These are phyloP conservation scores for Carettochelys insculpta DNA, from an alignment of 2,113 vertebrate genomes.

Conservation along the genomic window DNA sequence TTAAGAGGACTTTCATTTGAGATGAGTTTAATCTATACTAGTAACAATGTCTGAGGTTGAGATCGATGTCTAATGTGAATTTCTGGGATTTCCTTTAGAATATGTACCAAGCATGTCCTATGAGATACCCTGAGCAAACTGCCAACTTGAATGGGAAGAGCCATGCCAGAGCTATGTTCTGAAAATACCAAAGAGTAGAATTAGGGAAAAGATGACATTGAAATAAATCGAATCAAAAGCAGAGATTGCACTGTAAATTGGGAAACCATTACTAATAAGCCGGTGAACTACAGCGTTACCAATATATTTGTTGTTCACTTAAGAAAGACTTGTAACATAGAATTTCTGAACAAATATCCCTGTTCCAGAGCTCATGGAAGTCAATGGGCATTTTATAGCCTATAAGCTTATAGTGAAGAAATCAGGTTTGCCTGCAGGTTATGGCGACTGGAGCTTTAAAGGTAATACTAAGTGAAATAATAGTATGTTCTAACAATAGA, in stretches of 20 bases:
- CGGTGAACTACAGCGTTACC: not conserved
- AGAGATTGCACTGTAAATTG: slow-evolving; percentile 45
- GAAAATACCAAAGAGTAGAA: slow-evolving; percentile 76
- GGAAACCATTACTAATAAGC: slow-evolving; percentile 22
- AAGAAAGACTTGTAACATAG: not conserved
- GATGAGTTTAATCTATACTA: slow-evolving; percentile 17
- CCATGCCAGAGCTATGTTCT: slow-evolving; percentile 71
- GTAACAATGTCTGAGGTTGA: slow-evolving; percentile 44
- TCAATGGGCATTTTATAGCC: not conserved
- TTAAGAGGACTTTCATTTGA: slow-evolving; percentile 19
- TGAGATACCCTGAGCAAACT: slow-evolving; percentile 47
- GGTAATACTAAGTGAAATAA: not conserved
- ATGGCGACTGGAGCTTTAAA: slow-evolving; percentile 34
- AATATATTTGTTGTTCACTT: not conserved
- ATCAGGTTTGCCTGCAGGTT: not conserved
- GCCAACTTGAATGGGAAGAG: slow-evolving; percentile 43
- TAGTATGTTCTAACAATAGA: slow-evolving; percentile 23
- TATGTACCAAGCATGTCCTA: slow-evolving; percentile 40
- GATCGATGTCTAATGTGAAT: not conserved
- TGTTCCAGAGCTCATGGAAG: not conserved
- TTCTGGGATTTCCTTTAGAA: slow-evolving; percentile 33
- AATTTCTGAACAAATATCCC: slow-evolving; percentile 25
- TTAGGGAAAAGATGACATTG: slow-evolving; percentile 32
- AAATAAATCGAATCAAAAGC: slow-evolving; percentile 50
- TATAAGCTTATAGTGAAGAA: not conserved